These are phyloP conservation scores for Linnaemya vulpina DNA, from an alignment of 2,888 invertebrate genomes.

Conservation along the genomic window DNA sequence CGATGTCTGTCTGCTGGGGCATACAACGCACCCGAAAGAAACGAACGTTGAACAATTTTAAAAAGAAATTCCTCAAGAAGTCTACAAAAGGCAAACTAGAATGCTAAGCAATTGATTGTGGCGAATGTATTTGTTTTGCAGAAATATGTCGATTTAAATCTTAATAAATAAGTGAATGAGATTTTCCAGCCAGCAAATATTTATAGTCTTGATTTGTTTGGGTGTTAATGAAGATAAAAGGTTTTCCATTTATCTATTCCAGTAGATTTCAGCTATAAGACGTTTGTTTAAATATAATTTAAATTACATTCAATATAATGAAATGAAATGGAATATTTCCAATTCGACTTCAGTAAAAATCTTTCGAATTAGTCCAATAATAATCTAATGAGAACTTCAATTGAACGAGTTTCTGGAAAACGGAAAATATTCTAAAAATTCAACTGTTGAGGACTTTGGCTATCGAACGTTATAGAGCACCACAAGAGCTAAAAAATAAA, in stretches of 20 bases:
- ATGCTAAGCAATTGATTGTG: neutral
- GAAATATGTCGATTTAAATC: conserved; percentile 17
- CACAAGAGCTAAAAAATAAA: no score
- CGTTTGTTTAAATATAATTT: neutral
- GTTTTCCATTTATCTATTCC: neutral
- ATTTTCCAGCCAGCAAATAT: neutral
- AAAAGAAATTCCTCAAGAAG: conserved; percentile 19
- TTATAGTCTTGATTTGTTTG: neutral
- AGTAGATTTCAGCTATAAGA: neutral
- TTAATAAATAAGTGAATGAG: neutral
- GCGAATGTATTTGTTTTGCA: neutral
- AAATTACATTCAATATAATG: no score
- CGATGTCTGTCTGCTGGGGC: conserved; percentile 27
- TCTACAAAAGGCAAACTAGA: conserved; percentile 5
- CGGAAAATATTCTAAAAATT: no score
- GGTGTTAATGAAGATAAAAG: neutral
- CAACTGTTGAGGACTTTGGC: no score
- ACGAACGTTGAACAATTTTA: conserved; percentile 9
- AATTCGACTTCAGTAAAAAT: no score
- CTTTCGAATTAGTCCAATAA: no score
- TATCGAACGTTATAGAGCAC: no score
- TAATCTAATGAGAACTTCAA: no score
- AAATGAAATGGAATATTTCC: no score
- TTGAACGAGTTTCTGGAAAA: no score
- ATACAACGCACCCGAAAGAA: conserved; percentile 6